These are phyloP conservation scores for Diogma glabrata DNA, from an alignment of 2,888 invertebrate genomes.

Conservation along the genomic window DNA sequence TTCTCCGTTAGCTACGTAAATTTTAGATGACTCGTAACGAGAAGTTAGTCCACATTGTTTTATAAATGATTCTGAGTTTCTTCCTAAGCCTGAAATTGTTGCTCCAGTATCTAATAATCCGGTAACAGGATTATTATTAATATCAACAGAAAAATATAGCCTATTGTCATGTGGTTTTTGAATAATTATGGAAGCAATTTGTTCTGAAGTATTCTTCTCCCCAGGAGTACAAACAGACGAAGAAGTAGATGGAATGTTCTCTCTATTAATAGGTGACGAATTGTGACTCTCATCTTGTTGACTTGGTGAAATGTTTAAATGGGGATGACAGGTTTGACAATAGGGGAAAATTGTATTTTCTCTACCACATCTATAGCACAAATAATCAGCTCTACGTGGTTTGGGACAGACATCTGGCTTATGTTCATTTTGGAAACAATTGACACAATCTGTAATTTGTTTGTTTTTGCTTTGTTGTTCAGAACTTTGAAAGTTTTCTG, in stretches of 20 bases:
- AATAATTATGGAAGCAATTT: not conserved
- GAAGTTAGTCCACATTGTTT: not conserved
- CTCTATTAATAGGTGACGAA: not conserved
- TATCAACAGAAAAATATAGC: not conserved
- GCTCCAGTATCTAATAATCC: not conserved
- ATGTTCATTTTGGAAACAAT: not conserved
- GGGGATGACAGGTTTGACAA: not conserved
- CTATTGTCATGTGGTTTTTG: not conserved
- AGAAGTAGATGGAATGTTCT: not conserved
- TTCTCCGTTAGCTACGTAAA: not conserved
- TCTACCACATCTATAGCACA: slow-evolving; percentile 1
- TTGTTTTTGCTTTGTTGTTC: not conserved
- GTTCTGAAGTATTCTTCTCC: not conserved
- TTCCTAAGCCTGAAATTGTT: not conserved
- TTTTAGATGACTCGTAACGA: not conserved
- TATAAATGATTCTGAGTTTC: not conserved
- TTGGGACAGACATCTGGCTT: not conserved
- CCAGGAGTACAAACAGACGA: too few relatives aligned
- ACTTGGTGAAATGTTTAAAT: not conserved
- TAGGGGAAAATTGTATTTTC: not conserved
- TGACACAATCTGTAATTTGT: not conserved
- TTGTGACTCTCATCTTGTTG: not conserved
- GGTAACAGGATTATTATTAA: not conserved
- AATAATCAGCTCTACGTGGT: not conserved
- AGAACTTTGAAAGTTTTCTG: too few relatives aligned